Percentiles rank a stretch among this genome's conserved stretches.
phyloP scores from a whole-genome alignment of 2,888 invertebrate species.

The Dicranocentrus wangi region DNA sequence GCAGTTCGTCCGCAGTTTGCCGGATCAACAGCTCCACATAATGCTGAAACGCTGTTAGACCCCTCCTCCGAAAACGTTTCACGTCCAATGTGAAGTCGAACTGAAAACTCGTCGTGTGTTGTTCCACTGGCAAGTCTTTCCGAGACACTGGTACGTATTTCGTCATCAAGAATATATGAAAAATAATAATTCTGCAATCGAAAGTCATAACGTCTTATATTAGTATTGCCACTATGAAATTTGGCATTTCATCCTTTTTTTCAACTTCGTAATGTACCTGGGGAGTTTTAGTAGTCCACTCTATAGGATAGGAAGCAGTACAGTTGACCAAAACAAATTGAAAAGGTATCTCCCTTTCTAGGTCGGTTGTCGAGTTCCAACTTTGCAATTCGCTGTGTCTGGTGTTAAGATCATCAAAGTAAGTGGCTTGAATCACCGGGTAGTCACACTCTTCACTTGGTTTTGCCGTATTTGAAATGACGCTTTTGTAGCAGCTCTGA shows the following conservation, averaged over 20 bases:
- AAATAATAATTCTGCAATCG: slow-evolving; percentile 30
- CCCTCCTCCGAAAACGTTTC: slow-evolving; percentile 14
- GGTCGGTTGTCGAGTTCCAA: background rate
- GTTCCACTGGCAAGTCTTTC: too few relatives aligned
- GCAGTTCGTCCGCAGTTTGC: background rate
- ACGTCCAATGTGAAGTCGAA: slow-evolving; percentile 43
- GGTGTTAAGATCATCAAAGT: slow-evolving; percentile 1
- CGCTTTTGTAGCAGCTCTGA: too few relatives aligned
- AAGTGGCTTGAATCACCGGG: background rate
- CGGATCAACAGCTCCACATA: slow-evolving; percentile 23
- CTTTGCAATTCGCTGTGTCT: background rate
- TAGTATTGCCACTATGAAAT: too few relatives aligned
- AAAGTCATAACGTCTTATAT: too few relatives aligned
- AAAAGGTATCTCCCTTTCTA: slow-evolving; percentile 20
- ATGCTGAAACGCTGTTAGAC: background rate
- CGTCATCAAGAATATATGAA: slow-evolving; percentile 52
- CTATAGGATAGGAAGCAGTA: slow-evolving; percentile 35
- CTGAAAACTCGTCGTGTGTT: background rate
- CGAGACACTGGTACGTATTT: background rate
- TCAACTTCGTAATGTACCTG: slow-evolving; percentile 10
- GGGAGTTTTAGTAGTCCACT: slow-evolving; percentile 28
- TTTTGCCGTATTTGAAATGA: background rate
- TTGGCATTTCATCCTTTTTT: background rate
- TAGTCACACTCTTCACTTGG: background rate
- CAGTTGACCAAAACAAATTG: slow-evolving; percentile 40